Evolutionary conservation across 2,797 vertebrate species (phyloP).

Genomic region (Poliocrania exsul): DNA sequence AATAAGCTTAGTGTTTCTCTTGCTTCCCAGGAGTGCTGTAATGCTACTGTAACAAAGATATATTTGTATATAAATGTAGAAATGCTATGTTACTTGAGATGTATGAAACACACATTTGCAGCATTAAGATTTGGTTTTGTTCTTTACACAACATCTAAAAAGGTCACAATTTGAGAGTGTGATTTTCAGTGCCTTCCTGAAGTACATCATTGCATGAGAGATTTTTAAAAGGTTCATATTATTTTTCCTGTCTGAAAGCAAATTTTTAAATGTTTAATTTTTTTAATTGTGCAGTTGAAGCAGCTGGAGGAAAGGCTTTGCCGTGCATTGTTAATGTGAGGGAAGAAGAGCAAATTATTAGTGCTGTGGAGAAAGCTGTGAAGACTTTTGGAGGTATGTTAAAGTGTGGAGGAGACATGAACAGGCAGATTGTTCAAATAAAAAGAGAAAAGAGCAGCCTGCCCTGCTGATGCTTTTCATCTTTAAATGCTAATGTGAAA

Average conservation of each 20-base stretch:
- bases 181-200: not conserved
- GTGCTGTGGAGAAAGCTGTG: conserved; percentile 87
- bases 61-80: not conserved
- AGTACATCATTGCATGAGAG: not conserved
- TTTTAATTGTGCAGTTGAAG: conserved; percentile 84
- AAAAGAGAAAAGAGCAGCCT: not conserved
- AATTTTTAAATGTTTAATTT: not conserved
- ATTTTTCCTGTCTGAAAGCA: not conserved
- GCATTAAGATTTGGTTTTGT: not conserved
- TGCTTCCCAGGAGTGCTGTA: not conserved
- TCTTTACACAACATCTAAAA: not conserved
- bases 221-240: not conserved
- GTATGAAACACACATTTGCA: not conserved
- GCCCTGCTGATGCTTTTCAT: not conserved
- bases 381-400: conserved; percentile 89
- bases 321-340: conserved; percentile 92
- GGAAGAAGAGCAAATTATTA: conserved; percentile 88
- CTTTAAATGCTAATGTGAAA: conserved; percentile 34
- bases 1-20: not conserved
- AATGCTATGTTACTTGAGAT: not conserved
- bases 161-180: not conserved
- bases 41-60: not conserved
- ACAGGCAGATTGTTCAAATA: not conserved
- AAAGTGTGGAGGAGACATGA: not conserved
- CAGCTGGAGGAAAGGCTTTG: conserved; percentile 89